Evolutionary conservation across 2,797 vertebrate genomes (phyloP), one percentile per base, ranked within the genome.

Genomic region (Mormyrops attenuatus): DNA sequence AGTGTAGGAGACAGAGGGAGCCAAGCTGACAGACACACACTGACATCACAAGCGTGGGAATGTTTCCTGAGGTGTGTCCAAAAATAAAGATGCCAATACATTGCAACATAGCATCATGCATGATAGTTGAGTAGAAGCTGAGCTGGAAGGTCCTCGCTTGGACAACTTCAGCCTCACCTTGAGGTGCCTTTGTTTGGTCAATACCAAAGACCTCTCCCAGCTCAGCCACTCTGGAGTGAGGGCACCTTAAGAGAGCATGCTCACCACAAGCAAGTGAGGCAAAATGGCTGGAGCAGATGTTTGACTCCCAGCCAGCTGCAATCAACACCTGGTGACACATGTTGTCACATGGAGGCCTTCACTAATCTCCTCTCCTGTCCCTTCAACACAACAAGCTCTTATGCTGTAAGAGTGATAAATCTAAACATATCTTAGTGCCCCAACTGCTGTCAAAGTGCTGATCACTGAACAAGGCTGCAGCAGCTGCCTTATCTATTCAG

Each of bases 311-410:
- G 89, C 92, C 92, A 88, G 89, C 88, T 90, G 91, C 91, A 90
- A 85, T 85, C 89, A 90, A 92, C 93, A 93, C 0, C 93, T 53
- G 93, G 94, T 60, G 53, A 34, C 94, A 77, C 88, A 34, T 92
- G 93, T 91, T 91, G 92, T 92, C 91, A 90, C 90, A 90, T 88
- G 90, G 89, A 90, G 92, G 89, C 89, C 86, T 90, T 69, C 90
- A 90, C 92, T 89, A 92, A 91, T 89, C 89, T 86, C 90, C 90
- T 89, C 91, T 91, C 92, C 90, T 82, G 38, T 88, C 26, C 69
- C 53, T 20, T 38, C 20, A 77, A 60, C 80, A 88, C 63, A 66
- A 57, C 88, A 88, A 80, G 49, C 57, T 85, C 53, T 80, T 53
- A 57, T 90, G 52, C 87, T 50, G 41, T 5, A 30, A 88, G 63